Conservation (phyloP, 2,797 vertebrate genomes). For the Sebastes cheni region DNA sequence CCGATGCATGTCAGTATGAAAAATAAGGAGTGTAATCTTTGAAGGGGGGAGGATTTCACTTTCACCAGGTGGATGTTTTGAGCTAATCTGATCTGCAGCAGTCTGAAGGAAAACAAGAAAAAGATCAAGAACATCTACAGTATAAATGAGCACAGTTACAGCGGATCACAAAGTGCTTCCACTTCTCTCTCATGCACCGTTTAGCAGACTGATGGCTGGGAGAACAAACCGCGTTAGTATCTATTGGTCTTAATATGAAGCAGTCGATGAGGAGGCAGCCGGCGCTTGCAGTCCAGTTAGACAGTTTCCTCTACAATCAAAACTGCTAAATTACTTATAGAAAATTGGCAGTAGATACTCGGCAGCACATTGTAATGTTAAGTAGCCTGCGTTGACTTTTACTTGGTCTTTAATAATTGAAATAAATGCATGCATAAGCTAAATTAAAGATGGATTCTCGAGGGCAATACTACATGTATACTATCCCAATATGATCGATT, state of each 20-base stretch:
- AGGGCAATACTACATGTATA: neutral
- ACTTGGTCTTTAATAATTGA: neutral
- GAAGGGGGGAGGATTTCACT: conserved; percentile 14
- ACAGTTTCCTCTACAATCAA: neutral
- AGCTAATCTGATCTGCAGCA: conserved; percentile 36
- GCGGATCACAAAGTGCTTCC: neutral
- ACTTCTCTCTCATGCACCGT: neutral
- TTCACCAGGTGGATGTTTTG: conserved; percentile 28
- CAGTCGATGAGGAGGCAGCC: neutral
- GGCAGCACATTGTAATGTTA: neutral
- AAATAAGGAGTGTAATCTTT: conserved; percentile 17
- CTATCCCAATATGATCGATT: too few relatives aligned
- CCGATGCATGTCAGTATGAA: conserved; percentile 22
- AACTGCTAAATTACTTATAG: neutral
- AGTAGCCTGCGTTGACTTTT: neutral
- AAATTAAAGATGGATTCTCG: neutral
- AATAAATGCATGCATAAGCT: neutral
- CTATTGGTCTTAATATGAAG: neutral
- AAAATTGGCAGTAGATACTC: neutral
- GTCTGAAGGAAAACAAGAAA: conserved; percentile 1
- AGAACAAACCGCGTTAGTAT: conserved; percentile 14
- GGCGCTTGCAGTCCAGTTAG: neutral
- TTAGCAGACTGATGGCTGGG: conserved; percentile 12
- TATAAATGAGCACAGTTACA: neutral
- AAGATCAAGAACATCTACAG: neutral